phyloP scores from a whole-genome alignment of 1,140 invertebrate species.

The Pseudomyrmex dendroicus region DNA sequence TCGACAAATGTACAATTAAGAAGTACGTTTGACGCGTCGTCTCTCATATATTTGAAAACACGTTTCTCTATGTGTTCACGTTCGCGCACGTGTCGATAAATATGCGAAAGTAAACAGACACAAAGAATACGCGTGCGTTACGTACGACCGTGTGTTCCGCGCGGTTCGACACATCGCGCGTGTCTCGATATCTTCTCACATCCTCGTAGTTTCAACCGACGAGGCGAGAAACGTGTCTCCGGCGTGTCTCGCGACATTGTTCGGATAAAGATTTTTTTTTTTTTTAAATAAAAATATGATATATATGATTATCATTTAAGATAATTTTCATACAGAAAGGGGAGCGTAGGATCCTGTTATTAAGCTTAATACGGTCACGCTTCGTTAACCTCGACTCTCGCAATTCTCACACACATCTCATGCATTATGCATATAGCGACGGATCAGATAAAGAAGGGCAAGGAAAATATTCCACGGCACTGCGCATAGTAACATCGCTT shows the following conservation, averaged over 20 bases:
- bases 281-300: not conserved
- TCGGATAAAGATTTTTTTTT: not conserved
- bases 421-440: slow-evolving; percentile 32
- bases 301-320: not conserved
- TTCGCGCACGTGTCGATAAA: not conserved
- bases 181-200: no score
- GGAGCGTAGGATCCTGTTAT: not conserved
- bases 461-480: slow-evolving; percentile 28
- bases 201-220: no score
- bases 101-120: no score
- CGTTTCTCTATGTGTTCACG: not conserved
- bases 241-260: no score
- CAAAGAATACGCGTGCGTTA: no score
- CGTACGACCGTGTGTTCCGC: no score
- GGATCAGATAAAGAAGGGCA: slow-evolving; percentile 11
- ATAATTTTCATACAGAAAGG: not conserved
- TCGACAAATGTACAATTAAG: no score
- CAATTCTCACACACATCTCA: slow-evolving; percentile 12
- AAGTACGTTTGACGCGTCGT: no score
- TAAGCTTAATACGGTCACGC: slow-evolving; percentile 39
- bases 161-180: no score
- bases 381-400: slow-evolving; percentile 30
- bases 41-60: no score
- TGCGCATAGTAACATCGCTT: slow-evolving; percentile 11
- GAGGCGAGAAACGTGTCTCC: no score